phyloP scores from a whole-genome alignment of 2,113 vertebrate genomes.

The Anas platyrhynchos region DNA sequence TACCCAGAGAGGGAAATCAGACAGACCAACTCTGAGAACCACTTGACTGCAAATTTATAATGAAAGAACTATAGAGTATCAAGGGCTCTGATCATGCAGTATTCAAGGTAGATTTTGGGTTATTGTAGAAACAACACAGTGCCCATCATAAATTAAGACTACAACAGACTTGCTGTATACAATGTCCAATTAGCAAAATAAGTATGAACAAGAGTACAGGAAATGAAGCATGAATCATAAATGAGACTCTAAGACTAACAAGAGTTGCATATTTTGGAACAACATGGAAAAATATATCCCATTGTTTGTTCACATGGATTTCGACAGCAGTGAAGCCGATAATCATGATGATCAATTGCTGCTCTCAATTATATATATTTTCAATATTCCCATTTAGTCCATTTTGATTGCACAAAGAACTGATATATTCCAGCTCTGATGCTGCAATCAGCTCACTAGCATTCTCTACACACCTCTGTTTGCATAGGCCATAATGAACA shows the following conservation, averaged over 20 bases:
- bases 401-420: background rate
- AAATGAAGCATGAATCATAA: background rate
- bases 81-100: background rate
- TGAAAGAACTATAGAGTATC: background rate
- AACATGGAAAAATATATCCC: background rate
- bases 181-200: background rate
- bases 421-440: background rate
- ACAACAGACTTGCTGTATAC: background rate
- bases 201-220: background rate
- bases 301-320: background rate
- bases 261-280: background rate
- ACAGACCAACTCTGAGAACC: background rate
- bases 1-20: background rate
- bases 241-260: fast-evolving
- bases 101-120: background rate
- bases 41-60: background rate
- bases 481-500: background rate
- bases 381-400: background rate
- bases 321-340: background rate
- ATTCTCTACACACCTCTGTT: background rate
- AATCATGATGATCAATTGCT: background rate
- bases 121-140: background rate
- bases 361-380: background rate
- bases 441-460: background rate
- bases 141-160: background rate